Base-by-base conservation (phyloP, 1,140 invertebrate species). In the Phymastichus coffea region DNA sequence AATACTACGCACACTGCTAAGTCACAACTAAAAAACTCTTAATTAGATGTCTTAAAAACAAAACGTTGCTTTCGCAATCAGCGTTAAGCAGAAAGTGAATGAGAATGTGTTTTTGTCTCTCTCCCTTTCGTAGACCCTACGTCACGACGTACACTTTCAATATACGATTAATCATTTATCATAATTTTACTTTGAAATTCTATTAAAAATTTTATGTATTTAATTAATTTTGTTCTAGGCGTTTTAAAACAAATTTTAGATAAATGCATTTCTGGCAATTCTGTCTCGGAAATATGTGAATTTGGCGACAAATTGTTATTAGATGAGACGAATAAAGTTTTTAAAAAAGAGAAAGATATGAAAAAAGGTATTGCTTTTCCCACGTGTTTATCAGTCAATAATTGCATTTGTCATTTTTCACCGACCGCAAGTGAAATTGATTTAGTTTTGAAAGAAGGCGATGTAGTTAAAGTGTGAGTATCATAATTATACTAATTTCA, bases 341-440 rank as follows among this genome's bases (percentile, higher is more conserved):
- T 97, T 80, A 99, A 98, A 81, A 98, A 97, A 74, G 95, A 99
- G 73, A 99, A 99, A 77, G 94, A 98, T 65, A 83, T 98, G 64
- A 97, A 96, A 74, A 99, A 99, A 81, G 94, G 95, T 73, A 97
- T 99, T 73, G 97, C 97, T 35, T 99, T 99, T 80, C 98, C 98
- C 35, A 98, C 96, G 30, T 99, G 97, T 83, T 86, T 99, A 59
- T 99, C 97, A 20, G 90, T 99, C 9, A 99, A 99, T 80, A 99
- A 99, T 80, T 98, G 95, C 82, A 97, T 99, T 75, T 99, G 97
- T 77, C 97, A 99, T 76, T 99, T 92, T 78, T 98, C 96, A 41
- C 98, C 98, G 15, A 86, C 98, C 48, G 88, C 88, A 63, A 95
- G 90, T 81, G 97, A 99, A 81, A 82, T 89, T 41, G 94, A 97